A percentile compares a stretch with the other conserved stretches of the same genome.
These are phyloP conservation scores for Drosophila leontia DNA, from an alignment of 1,140 invertebrate genomes.

Conservation along the genomic window DNA sequence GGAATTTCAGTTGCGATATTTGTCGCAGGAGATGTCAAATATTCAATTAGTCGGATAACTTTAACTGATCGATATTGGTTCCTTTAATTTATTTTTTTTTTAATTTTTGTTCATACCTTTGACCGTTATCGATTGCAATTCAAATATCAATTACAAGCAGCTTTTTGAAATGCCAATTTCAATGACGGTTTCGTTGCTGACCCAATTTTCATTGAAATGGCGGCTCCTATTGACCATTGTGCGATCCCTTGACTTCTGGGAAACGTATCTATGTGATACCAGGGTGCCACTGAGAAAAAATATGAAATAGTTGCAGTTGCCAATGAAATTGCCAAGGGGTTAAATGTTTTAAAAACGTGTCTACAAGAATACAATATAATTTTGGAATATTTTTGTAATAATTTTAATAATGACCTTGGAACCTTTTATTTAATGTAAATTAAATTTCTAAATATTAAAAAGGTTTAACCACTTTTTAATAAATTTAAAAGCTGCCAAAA, in stretches of 20 bases:
- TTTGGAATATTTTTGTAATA: neutral
- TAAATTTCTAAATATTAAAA: neutral
- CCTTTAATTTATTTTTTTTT: neutral
- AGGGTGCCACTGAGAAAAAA: constrained; percentile 11
- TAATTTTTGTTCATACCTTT: neutral
- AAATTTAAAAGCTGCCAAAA: too few species aligned
- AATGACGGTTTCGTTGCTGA: constrained; percentile 41
- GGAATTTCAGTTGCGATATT: constrained; percentile 2
- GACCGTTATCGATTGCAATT: constrained; percentile 35
- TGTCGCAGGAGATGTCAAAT: constrained; percentile 12
- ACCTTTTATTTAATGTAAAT: neutral
- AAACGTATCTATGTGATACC: constrained; percentile 26
- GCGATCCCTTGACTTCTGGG: constrained; percentile 60
- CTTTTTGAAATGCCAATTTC: constrained; percentile 52
- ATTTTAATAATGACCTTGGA: too few species aligned
- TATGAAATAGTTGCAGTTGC: neutral
- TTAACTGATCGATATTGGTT: constrained; percentile 18
- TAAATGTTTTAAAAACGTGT: too few species aligned
- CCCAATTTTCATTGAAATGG: constrained; percentile 66
- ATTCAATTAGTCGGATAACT: constrained; percentile 30
- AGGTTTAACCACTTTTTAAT: too few species aligned
- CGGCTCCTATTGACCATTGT: constrained; percentile 68
- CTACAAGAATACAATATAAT: neutral
- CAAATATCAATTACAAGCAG: constrained; percentile 48
- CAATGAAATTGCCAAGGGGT: neutral